These are phyloP conservation scores for Drosophila simulans DNA, from an alignment of 1,140 invertebrate species.

Conservation along the genomic window DNA sequence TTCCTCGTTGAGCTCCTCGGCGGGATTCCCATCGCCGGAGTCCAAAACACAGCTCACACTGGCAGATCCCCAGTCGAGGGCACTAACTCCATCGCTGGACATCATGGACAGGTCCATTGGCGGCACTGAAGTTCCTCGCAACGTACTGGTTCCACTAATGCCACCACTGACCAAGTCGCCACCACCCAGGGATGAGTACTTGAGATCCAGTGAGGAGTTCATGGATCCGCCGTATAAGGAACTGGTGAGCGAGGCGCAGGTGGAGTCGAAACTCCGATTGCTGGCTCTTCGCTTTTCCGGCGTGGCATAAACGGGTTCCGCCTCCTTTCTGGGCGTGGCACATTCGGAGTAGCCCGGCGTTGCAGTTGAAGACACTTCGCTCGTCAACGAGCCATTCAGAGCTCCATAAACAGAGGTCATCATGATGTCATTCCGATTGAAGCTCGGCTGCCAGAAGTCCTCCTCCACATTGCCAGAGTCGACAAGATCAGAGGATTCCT, in stretches of 20 bases:
- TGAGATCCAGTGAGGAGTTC: slow-evolving; percentile 76
- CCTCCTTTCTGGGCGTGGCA: slow-evolving; percentile 43
- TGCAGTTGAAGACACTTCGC: slow-evolving; percentile 43
- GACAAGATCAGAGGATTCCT: slow-evolving; percentile 35
- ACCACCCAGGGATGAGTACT: slow-evolving; percentile 67
- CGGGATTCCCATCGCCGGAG: slow-evolving; percentile 55
- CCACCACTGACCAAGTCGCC: slow-evolving; percentile 28
- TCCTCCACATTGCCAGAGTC: slow-evolving; percentile 64
- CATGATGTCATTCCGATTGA: slow-evolving; percentile 78
- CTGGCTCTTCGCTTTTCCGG: slow-evolving; percentile 76
- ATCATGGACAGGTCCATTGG: slow-evolving; percentile 66
- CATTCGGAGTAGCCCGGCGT: slow-evolving; percentile 22
- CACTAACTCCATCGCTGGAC: slow-evolving; percentile 64
- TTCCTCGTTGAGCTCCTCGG: slow-evolving; percentile 71
- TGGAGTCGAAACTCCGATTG: slow-evolving; percentile 81
- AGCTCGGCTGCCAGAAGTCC: slow-evolving; percentile 72
- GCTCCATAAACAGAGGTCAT: slow-evolving; percentile 83
- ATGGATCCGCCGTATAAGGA: slow-evolving; percentile 76
- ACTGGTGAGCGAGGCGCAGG: slow-evolving; percentile 71
- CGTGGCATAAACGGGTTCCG: slow-evolving; percentile 71
- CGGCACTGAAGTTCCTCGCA: slow-evolving; percentile 66
- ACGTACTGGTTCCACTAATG: slow-evolving; percentile 62
- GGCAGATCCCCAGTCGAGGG: slow-evolving; percentile 63
- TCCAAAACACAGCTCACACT: slow-evolving; percentile 68
- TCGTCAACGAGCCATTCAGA: slow-evolving; percentile 70